A percentile compares a stretch with the other conserved stretches of the same genome.
phyloP scores from a whole-genome alignment of 1,140 invertebrate genomes.

The Cyclargus thomasi region DNA sequence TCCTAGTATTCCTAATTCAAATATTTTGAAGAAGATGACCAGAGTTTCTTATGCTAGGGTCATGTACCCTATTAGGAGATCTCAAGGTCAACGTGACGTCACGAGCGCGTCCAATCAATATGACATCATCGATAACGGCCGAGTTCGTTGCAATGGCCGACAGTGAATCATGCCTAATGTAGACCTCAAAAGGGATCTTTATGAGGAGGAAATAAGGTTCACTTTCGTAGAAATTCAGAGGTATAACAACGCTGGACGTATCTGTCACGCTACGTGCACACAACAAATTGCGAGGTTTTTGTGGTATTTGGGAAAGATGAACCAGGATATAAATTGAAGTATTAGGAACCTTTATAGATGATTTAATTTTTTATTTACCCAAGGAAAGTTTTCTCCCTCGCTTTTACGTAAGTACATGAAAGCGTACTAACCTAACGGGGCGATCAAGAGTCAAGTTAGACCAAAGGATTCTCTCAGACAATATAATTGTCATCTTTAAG shows the following conservation, averaged over 20 bases:
- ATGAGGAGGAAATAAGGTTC: not conserved
- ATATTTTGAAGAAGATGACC: not conserved
- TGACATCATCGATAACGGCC: conserved; percentile 30
- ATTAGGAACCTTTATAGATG: too few relatives aligned
- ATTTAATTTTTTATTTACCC: too few relatives aligned
- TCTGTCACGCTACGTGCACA: too few relatives aligned
- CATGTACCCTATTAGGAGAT: not conserved
- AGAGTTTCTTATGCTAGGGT: not conserved
- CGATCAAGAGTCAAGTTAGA: too few relatives aligned
- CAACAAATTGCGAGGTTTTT: not conserved
- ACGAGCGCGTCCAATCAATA: conserved; percentile 5
- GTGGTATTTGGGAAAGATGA: not conserved
- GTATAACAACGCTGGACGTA: not conserved
- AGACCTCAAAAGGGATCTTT: not conserved
- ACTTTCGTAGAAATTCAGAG: not conserved
- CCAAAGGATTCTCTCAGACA: too few relatives aligned
- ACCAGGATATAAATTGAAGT: not conserved
- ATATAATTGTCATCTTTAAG: too few relatives aligned
- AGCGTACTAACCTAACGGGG: too few relatives aligned
- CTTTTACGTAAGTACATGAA: too few relatives aligned
- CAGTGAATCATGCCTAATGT: not conserved
- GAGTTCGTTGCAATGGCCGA: not conserved
- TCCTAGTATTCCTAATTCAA: too few relatives aligned
- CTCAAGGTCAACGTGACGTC: not conserved
- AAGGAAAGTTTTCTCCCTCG: too few relatives aligned